Percentiles rank a stretch among this genome's conserved stretches.
Conservation (phyloP, 2,888 invertebrate species). For the Drosophila macrospina region DNA sequence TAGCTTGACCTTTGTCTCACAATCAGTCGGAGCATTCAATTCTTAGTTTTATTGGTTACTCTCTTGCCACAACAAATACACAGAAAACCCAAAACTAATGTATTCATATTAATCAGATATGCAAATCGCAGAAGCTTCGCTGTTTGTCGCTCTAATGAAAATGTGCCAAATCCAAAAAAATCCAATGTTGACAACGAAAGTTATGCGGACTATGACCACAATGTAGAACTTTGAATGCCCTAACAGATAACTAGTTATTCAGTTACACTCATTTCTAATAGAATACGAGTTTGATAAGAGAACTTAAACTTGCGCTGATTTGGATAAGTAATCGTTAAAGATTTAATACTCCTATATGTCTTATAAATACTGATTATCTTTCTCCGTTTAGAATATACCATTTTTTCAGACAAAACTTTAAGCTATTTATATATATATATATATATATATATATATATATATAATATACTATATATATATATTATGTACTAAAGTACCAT, state of each 20-base stretch:
- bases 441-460: too few species aligned
- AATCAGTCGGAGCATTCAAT: constrained; percentile 62
- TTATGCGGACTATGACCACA: not conserved
- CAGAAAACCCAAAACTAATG: constrained; percentile 60
- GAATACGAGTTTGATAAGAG: not conserved
- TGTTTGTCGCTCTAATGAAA: constrained; percentile 37
- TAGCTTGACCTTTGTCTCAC: constrained; percentile 65
- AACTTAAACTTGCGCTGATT: too few species aligned
- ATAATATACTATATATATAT: not conserved
- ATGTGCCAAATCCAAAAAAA: constrained; percentile 24
- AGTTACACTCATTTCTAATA: too few species aligned
- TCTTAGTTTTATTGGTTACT: constrained; percentile 42
- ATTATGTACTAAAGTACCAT: not conserved
- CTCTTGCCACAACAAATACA: constrained; percentile 57
- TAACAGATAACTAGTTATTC: not conserved
- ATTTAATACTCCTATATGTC: too few species aligned
- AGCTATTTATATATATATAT: too few species aligned
- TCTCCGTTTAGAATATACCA: too few species aligned
- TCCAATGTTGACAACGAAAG: constrained; percentile 3
- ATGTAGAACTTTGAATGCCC: constrained; percentile 3
- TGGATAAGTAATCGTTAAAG: too few species aligned
- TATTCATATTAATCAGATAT: constrained; percentile 82
- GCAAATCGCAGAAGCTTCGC: constrained; percentile 65
- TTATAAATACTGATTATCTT: too few species aligned
- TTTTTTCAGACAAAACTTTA: too few species aligned